These are phyloP conservation scores for Gisinianus flammeolus DNA, from an alignment of 2,888 invertebrate genomes.

Conservation along the genomic window DNA sequence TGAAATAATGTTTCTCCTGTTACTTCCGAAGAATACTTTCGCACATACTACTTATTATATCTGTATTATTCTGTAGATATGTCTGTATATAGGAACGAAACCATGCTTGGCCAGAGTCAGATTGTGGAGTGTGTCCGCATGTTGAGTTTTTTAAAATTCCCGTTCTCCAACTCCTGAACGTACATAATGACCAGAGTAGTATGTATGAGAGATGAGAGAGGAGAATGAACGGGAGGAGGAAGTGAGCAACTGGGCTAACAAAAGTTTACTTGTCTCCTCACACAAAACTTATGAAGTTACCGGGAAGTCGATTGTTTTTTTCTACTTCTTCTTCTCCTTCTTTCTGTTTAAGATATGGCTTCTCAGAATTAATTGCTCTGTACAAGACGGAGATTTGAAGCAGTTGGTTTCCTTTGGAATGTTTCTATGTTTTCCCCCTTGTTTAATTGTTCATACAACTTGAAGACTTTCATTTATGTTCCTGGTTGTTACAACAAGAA, in stretches of 20 bases:
- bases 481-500: too few species aligned
- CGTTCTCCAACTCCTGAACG: background rate
- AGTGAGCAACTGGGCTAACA: background rate
- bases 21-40: background rate
- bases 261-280: slow-evolving; percentile 17
- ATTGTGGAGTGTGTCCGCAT: background rate
- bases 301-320: slow-evolving; percentile 12
- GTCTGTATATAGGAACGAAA: too few species aligned
- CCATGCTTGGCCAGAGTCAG: background rate
- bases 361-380: slow-evolving; percentile 2
- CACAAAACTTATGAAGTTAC: slow-evolving; percentile 8
- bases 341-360: slow-evolving; percentile 1
- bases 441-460: too few species aligned
- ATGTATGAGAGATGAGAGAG: background rate
- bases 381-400: too few species aligned
- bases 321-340: background rate
- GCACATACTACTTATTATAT: too few species aligned
- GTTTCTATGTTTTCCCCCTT: too few species aligned
- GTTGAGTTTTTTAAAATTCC: background rate
- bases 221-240: background rate
- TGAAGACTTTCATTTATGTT: too few species aligned
- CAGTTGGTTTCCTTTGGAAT: too few species aligned
- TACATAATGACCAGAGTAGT: background rate
- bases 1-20: slow-evolving; percentile 4
- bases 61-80: too few species aligned